Percentiles rank a stretch among this genome's conserved stretches.
phyloP scores from a whole-genome alignment of 2,113 vertebrate species.

The Etheostoma spectabile region DNA sequence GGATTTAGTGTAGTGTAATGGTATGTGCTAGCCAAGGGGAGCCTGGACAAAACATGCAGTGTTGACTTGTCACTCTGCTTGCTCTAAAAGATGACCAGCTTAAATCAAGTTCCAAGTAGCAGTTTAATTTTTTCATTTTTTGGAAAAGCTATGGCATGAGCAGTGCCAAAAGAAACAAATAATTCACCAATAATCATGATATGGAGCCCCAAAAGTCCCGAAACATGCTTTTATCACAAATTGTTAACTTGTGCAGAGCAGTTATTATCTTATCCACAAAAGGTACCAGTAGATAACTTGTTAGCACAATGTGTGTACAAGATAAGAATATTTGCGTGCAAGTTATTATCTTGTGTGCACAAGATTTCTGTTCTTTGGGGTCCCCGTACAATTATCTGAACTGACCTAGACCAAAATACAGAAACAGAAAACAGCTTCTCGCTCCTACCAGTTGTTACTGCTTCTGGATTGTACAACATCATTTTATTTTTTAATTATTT shows the following conservation, averaged over 20 bases:
- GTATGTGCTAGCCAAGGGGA: background rate
- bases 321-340: background rate
- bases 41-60: background rate
- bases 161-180: slow-evolving; percentile 1
- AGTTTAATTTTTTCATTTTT: background rate
- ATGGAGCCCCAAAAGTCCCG: background rate
- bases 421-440: too few relatives aligned
- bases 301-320: background rate
- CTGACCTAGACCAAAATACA: too few relatives aligned
- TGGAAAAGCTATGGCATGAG: background rate
- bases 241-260: background rate
- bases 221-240: background rate
- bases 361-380: background rate
- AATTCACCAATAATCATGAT: background rate
- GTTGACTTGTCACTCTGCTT: slow-evolving; percentile 5
- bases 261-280: slow-evolving; percentile 3
- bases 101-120: slow-evolving; percentile 8
- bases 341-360: background rate
- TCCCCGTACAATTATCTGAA: too few relatives aligned
- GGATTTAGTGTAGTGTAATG: background rate
- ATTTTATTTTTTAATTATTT: too few relatives aligned
- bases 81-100: background rate
- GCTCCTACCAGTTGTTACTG: too few relatives aligned
- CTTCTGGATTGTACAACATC: too few relatives aligned
- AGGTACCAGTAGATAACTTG: background rate